Base-by-base conservation (phyloP, 2,888 invertebrate genomes). In the Callimorpha dominula region DNA sequence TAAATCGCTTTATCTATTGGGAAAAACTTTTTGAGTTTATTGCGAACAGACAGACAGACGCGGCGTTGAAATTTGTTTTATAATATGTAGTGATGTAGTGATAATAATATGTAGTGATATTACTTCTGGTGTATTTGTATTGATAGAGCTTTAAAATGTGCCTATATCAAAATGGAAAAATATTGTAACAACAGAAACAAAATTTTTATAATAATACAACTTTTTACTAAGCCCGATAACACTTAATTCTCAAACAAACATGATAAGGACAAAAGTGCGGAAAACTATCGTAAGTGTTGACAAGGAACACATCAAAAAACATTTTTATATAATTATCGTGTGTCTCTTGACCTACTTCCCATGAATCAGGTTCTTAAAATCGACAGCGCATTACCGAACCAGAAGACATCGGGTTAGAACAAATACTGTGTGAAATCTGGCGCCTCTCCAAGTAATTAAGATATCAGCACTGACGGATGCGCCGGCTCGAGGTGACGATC, bases 371-470 rank as follows among this genome's bases (percentile, higher is more conserved):
- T 76, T 72, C 78, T 77, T 76, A 75, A 76, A 84, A 84, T 84
- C 79, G 80, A 79, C 77, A 71, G 74, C 73, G 49, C 83, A 73
- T 83, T 83, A 83, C 80, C 77, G 83, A 83, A 75, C 75, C 83
- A 83, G 76, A 81, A 82, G 83, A 81, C 81, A 83, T 82, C 81
- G 77, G 78, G 73, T 72, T 70, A 67, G 84, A 82, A 84, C 87
- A 87, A 87, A 87, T 83, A 85, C 81, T 82, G 80, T 80, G 81
- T 75, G 17, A 65, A 68, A 52, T 60, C 85, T 89, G 89, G 89
- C 89, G 71, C 71, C 70, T 76, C 80, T 86, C 89, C 89, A 89
- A 89, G 85, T 87, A 87, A 89, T 89, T 89, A 89, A 85, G 81
- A 85, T 80, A 79, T 79, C 79, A 78, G 80, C 77, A 71, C 82